Percentiles rank a stretch among this genome's conserved stretches.
Conservation (phyloP, 2,113 vertebrate genomes). For the Galbula dea region DNA sequence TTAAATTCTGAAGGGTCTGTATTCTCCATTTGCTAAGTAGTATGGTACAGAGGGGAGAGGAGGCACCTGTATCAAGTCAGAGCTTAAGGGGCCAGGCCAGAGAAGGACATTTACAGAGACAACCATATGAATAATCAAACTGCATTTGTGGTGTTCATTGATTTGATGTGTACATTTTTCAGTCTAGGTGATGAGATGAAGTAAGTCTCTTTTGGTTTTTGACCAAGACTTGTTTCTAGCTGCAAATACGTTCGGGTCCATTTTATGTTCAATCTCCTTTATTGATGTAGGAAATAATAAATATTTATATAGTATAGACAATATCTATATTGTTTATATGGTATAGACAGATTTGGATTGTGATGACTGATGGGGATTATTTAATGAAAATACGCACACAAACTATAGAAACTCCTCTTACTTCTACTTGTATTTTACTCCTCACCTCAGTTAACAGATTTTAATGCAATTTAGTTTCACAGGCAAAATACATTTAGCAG, state of each 20-base stretch:
- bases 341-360: neutral
- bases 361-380: neutral
- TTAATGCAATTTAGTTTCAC: neutral
- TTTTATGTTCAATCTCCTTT: neutral
- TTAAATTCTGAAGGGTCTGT: neutral
- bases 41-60: too few species aligned
- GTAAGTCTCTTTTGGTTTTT: neutral
- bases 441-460: neutral
- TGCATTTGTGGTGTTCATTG: neutral
- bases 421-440: neutral
- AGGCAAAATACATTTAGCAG: neutral
- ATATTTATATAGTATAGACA: too few species aligned
- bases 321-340: too few species aligned
- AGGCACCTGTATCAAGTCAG: neutral
- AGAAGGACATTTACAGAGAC: neutral
- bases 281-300: too few species aligned
- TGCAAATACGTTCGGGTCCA: rapidly evolving
- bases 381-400: neutral
- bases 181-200: neutral
- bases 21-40: neutral
- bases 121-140: neutral
- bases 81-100: neutral
- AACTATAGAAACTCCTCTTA: neutral
- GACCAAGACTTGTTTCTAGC: neutral
- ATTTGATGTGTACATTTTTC: neutral